Conservation (phyloP, 2,888 invertebrate species). For the Aspidiotus rigidus region DNA sequence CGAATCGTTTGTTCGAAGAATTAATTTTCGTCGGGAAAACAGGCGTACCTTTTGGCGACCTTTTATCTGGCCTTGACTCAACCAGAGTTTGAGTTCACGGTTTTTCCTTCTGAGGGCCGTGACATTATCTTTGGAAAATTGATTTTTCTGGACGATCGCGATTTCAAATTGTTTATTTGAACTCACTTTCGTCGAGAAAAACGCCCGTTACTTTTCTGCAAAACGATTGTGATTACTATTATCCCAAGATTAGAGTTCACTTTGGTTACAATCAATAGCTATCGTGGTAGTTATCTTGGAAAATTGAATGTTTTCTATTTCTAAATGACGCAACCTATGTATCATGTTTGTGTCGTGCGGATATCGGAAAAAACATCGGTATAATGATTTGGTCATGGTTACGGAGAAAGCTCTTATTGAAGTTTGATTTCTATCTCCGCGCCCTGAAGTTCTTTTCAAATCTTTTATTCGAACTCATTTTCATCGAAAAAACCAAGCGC, state of each 20-base stretch:
- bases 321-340: no score
- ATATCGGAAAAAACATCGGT: background rate
- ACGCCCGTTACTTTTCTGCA: no score
- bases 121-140: constrained; percentile 7
- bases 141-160: background rate
- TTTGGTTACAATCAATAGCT: no score
- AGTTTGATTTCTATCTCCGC: background rate
- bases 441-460: background rate
- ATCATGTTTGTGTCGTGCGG: background rate
- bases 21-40: no score
- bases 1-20: no score
- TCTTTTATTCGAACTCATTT: no score
- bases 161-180: background rate
- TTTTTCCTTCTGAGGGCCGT: background rate
- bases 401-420: background rate
- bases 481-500: background rate
- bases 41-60: no score
- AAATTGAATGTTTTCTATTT: no score
- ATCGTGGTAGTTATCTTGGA: no score
- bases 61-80: background rate
- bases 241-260: no score
- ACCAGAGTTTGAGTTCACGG: constrained; percentile 19
- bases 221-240: no score
- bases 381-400: background rate
- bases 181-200: no score